phyloP scores from a whole-genome alignment of 2,113 vertebrate genomes.

The Apteryx owenii region DNA sequence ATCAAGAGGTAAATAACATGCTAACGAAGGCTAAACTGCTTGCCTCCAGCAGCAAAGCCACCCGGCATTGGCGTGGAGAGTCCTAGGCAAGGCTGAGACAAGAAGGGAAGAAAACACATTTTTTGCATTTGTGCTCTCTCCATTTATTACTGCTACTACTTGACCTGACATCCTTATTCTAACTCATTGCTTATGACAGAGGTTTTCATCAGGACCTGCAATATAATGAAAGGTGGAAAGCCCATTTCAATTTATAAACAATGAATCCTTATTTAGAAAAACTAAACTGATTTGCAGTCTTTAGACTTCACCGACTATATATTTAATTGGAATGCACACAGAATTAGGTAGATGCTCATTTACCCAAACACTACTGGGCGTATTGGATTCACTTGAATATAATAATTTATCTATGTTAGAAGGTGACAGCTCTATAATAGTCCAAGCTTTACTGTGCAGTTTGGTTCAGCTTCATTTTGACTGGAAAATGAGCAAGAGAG shows the following conservation, averaged over 20 bases:
- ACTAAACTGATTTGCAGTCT: neutral
- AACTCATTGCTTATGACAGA: neutral
- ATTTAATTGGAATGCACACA: neutral
- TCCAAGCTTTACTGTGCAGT: neutral
- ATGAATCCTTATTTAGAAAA: neutral
- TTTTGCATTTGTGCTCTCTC: neutral
- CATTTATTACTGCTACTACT: neutral
- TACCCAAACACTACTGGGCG: neutral
- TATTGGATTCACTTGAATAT: neutral
- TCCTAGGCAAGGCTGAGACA: neutral
- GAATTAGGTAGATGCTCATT: neutral
- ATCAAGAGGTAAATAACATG: neutral
- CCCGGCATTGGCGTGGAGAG: accelerated
- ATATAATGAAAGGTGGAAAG: neutral
- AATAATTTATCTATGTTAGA: constrained; percentile 26
- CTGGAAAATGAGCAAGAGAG: constrained; percentile 43
- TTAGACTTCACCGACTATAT: neutral
- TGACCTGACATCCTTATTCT: neutral
- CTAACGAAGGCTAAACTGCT: accelerated
- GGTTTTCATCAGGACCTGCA: neutral
- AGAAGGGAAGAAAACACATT: neutral
- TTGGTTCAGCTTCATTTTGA: neutral
- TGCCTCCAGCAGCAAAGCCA: neutral
- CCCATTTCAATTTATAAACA: neutral
- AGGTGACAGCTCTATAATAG: neutral